A percentile compares a stretch with the other conserved stretches of the same genome.
Conservation (phyloP, 2,888 invertebrate species). For the Erebia palarica region DNA sequence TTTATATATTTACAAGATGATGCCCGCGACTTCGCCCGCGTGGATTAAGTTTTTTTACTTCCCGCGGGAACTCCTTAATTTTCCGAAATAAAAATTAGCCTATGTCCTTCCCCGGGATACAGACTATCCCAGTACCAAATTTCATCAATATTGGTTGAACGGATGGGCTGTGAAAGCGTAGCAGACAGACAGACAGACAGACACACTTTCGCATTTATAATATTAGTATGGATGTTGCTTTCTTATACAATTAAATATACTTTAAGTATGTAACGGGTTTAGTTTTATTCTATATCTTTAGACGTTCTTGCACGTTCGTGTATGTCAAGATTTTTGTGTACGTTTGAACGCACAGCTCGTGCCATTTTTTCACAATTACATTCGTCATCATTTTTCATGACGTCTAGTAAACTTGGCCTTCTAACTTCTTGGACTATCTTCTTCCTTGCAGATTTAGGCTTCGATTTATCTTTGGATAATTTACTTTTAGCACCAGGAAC, state of each 20-base stretch:
- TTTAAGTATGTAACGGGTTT: conserved; percentile 5
- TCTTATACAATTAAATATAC: conserved; percentile 19
- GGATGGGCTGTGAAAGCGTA: too few relatives aligned
- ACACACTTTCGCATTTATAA: too few relatives aligned
- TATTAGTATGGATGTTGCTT: too few relatives aligned
- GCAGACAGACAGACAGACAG: too few relatives aligned
- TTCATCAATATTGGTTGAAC: too few relatives aligned
- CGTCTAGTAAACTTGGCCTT: conserved; percentile 44
- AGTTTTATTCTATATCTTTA: conserved; percentile 21
- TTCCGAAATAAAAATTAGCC: too few relatives aligned
- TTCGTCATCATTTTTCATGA: conserved; percentile 43
- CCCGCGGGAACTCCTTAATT: too few relatives aligned
- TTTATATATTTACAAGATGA: conserved; percentile 12
- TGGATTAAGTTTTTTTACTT: too few relatives aligned
- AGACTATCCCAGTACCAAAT: too few relatives aligned
- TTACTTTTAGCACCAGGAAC: conserved; percentile 22
- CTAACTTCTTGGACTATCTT: conserved; percentile 18
- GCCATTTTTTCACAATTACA: conserved; percentile 57
- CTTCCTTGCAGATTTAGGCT: neutral
- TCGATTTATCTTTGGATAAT: conserved; percentile 2
- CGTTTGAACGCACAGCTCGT: conserved; percentile 49
- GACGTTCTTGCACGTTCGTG: conserved; percentile 18
- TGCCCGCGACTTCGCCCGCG: too few relatives aligned
- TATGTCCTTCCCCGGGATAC: too few relatives aligned
- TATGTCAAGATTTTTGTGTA: conserved; percentile 49